Conservation (phyloP, 2,797 vertebrate species). For the Myoxocephalus aenaeus region DNA sequence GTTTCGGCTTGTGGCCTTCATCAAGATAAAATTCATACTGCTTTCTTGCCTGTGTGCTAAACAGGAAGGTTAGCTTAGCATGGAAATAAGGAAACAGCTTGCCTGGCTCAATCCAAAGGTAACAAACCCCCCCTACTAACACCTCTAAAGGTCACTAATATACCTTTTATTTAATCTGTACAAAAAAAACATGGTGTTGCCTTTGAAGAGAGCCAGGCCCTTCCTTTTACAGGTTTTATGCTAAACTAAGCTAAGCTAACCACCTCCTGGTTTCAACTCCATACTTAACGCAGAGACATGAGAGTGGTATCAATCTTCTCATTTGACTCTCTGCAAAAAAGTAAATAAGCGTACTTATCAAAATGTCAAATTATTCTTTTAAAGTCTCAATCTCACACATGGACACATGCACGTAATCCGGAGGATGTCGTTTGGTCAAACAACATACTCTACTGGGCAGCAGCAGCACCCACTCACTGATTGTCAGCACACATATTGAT, state of each 20-base stretch:
- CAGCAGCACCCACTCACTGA: constrained; percentile 57
- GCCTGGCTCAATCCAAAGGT: background rate
- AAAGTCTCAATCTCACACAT: background rate
- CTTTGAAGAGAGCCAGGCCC: background rate
- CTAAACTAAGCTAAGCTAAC: constrained; percentile 41
- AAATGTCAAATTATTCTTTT: constrained; percentile 7
- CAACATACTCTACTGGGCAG: constrained; percentile 31
- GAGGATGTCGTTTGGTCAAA: constrained; percentile 56
- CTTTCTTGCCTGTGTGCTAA: background rate
- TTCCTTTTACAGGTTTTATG: background rate
- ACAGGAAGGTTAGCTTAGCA: constrained; percentile 16
- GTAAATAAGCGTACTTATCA: background rate
- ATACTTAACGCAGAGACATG: background rate
- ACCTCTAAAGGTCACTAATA: background rate
- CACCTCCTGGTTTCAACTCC: background rate
- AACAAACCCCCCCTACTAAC: background rate
- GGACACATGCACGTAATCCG: constrained; percentile 25
- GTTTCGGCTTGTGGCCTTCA: background rate
- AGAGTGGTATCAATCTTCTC: background rate
- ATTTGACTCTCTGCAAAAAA: background rate
- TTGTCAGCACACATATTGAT: constrained; percentile 76
- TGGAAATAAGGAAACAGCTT: constrained; percentile 1
- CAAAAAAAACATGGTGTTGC: background rate
- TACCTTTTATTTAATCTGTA: background rate
- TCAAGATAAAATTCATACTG: background rate